Evolutionary conservation across 30 jellyfish, hydroid and myxozoan genomes (phyloP).

Genomic region (Hydra vulgaris): DNA sequence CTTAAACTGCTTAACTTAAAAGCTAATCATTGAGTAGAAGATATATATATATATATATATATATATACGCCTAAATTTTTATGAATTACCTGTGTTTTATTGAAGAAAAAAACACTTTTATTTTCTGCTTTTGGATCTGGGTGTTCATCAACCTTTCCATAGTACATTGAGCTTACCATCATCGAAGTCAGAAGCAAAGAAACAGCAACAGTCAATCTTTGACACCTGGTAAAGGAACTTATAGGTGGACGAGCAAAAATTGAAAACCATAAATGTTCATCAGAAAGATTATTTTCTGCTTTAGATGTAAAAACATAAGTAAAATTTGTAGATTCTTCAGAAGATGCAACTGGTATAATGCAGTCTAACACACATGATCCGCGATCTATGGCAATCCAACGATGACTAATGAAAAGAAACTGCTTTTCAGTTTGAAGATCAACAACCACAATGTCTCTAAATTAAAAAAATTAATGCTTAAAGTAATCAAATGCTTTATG

Average conservation of each 20-base stretch:
- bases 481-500: too few species aligned
- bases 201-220: slow-evolving; percentile 77
- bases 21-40: too few species aligned
- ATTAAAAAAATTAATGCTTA: not conserved
- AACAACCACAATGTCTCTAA: slow-evolving; percentile 66
- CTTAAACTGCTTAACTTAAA: too few species aligned
- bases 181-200: slow-evolving; percentile 78
- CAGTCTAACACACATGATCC: slow-evolving; percentile 80
- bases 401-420: slow-evolving; percentile 58
- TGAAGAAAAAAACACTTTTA: too few species aligned
- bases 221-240: slow-evolving; percentile 82
- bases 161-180: slow-evolving; percentile 91
- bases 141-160: too few species aligned
- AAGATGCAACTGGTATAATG: slow-evolving; percentile 72
- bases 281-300: slow-evolving; percentile 71
- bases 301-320: slow-evolving; percentile 70
- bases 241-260: slow-evolving; percentile 96
- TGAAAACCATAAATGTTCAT: slow-evolving; percentile 91
- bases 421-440: slow-evolving; percentile 78
- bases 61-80: too few species aligned
- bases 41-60: too few species aligned
- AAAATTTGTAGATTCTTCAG: slow-evolving; percentile 79
- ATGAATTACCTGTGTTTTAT: too few species aligned
- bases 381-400: slow-evolving; percentile 93
- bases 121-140: slow-evolving; percentile 81